phyloP scores from a whole-genome alignment of 2,797 vertebrate genomes.

The Acestrorhynchus altus region DNA sequence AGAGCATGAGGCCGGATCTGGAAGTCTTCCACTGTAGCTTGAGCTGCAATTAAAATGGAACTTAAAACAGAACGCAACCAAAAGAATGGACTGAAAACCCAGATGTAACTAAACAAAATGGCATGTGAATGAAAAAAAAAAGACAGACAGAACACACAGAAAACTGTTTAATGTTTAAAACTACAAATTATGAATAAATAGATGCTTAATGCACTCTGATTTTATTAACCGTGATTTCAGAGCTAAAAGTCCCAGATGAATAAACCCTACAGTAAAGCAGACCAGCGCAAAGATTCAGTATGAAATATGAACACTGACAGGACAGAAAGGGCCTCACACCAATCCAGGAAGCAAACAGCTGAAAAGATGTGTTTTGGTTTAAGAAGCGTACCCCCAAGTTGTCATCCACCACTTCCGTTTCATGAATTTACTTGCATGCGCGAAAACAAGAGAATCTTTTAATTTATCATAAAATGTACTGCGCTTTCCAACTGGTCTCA shows the following conservation, averaged over 20 bases:
- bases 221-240: neutral
- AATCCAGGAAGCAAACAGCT: neutral
- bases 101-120: slow-evolving; percentile 43
- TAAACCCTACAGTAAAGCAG: neutral
- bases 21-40: slow-evolving; percentile 97
- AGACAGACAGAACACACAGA: slow-evolving; percentile 40
- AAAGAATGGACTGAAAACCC: slow-evolving; percentile 35
- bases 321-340: neutral
- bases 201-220: neutral
- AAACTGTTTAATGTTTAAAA: neutral
- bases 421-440: neutral
- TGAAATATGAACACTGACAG: neutral
- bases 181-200: neutral
- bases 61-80: slow-evolving; percentile 53
- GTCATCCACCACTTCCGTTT: neutral
- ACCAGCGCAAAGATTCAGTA: neutral
- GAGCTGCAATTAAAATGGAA: slow-evolving; percentile 80
- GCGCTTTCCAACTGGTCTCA: neutral
- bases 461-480: neutral
- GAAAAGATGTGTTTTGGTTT: neutral
- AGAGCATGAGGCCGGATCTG: slow-evolving; percentile 97
- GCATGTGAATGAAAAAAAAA: slow-evolving; percentile 19
- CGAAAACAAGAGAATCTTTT: neutral
- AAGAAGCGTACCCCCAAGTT: neutral
- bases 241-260: neutral